Conservation (phyloP, 2,888 invertebrate species). For the Tetranychus truncatus region DNA sequence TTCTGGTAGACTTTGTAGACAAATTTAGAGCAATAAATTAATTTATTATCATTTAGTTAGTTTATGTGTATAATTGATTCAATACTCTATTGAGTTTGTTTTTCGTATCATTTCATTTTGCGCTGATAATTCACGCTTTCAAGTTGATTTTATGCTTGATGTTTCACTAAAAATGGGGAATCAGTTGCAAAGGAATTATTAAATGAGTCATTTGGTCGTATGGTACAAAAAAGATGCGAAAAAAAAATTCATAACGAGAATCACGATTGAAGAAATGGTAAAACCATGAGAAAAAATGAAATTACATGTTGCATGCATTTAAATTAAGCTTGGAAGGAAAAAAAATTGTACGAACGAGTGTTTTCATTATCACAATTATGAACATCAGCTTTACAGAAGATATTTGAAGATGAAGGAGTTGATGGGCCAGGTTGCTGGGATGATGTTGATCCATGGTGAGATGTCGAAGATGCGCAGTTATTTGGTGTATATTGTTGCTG, state of each 20-base stretch:
- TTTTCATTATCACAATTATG: conserved; percentile 15
- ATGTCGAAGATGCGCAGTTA: not conserved
- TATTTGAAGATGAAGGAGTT: not conserved
- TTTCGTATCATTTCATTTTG: too few species aligned
- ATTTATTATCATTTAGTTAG: too few species aligned
- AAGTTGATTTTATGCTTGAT: too few species aligned
- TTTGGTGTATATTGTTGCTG: conserved; percentile 7
- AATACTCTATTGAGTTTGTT: too few species aligned
- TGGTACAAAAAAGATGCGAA: too few species aligned
- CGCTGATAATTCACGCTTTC: too few species aligned
- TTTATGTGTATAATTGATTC: too few species aligned
- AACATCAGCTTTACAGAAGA: conserved; percentile 22
- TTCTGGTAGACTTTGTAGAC: too few species aligned
- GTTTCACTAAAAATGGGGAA: too few species aligned
- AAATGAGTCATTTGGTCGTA: too few species aligned
- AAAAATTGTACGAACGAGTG: not conserved
- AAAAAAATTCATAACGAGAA: not conserved
- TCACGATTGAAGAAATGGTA: not conserved
- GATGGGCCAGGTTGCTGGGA: conserved; percentile 8
- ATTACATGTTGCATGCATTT: not conserved
- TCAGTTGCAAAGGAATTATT: too few species aligned
- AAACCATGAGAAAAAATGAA: not conserved
- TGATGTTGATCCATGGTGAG: conserved; percentile 17
- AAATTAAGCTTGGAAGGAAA: not conserved
- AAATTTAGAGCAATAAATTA: too few species aligned